phyloP scores from a whole-genome alignment of 2,113 vertebrate species.

The Leucosticte australis region DNA sequence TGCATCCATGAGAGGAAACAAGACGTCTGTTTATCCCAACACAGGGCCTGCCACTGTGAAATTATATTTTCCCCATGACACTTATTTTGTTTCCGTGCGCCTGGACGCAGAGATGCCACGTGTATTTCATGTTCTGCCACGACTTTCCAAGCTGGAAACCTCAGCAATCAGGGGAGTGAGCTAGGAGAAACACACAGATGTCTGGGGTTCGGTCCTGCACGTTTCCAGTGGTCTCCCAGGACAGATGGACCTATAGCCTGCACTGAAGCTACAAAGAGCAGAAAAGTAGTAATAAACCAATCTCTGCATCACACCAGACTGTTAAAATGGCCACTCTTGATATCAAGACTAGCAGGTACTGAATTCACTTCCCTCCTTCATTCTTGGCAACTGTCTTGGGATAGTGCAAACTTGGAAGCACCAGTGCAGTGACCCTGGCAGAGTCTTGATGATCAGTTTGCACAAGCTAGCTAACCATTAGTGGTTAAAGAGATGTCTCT shows the following conservation, averaged over 20 bases:
- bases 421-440: neutral
- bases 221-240: neutral
- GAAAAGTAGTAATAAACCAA: neutral
- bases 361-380: neutral
- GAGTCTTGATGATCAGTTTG: neutral
- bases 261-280: neutral
- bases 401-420: neutral
- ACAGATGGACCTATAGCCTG: neutral
- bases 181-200: neutral
- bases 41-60: conserved; percentile 42
- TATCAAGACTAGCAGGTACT: neutral
- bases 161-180: neutral
- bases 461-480: neutral
- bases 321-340: neutral
- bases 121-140: neutral
- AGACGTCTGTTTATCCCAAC: neutral
- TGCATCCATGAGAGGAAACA: conserved; percentile 15
- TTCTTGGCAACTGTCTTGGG: neutral
- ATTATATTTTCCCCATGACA: conserved; percentile 52
- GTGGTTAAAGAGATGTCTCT: neutral
- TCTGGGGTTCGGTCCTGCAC: neutral
- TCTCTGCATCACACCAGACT: neutral
- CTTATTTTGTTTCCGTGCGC: neutral
- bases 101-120: conserved; percentile 10
- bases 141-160: conserved; percentile 1